A percentile compares a stretch with the other conserved stretches of the same genome.
Conservation (phyloP, 2,113 vertebrate species). For the Carollia perspicillata region DNA sequence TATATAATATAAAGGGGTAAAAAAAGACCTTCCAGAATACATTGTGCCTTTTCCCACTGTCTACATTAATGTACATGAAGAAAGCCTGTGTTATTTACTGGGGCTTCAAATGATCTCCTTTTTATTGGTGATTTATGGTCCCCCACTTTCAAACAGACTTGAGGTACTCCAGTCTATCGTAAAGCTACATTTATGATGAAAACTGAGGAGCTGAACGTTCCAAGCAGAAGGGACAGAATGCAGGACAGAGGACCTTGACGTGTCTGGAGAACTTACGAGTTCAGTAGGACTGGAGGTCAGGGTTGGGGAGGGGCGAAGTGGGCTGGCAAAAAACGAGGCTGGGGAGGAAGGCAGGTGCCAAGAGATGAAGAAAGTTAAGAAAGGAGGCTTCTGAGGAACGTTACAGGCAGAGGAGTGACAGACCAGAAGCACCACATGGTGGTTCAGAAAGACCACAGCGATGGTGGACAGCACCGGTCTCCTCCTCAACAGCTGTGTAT, state of each 20-base stretch:
- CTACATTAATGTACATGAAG: background rate
- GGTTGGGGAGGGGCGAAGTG: background rate
- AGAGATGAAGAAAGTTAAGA: background rate
- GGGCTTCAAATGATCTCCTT: conserved; percentile 29
- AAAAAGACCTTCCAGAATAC: background rate
- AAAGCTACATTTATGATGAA: background rate
- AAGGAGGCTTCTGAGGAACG: background rate
- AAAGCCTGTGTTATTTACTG: background rate
- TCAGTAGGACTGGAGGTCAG: background rate
- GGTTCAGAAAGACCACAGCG: background rate
- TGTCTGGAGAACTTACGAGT: background rate
- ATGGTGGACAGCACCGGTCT: background rate
- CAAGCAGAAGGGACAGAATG: background rate
- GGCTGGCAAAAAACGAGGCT: background rate
- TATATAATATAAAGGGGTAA: background rate
- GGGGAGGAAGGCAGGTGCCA: background rate
- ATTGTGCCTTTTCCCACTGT: background rate
- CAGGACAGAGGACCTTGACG: background rate
- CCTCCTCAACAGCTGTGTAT: background rate
- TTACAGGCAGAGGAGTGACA: background rate
- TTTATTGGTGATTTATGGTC: background rate
- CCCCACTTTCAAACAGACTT: background rate
- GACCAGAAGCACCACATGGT: background rate
- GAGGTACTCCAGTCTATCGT: background rate
- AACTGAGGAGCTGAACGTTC: background rate